These are phyloP conservation scores for Ceratosolen solmsi DNA, from an alignment of 1,140 invertebrate genomes.

Conservation along the genomic window DNA sequence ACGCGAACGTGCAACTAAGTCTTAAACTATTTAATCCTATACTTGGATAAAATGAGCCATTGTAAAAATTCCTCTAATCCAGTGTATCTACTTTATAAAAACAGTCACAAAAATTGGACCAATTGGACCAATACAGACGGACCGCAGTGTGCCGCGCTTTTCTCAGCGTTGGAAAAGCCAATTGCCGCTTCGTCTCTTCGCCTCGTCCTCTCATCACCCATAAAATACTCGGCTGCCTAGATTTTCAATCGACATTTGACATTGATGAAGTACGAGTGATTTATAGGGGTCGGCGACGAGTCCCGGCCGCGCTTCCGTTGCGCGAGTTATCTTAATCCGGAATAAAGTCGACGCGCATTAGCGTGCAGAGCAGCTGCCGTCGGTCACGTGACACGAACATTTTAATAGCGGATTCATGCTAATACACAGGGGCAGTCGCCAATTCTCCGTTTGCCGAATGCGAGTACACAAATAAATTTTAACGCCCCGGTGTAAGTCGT, in stretches of 20 bases:
- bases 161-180: neutral
- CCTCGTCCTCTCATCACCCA: too few species aligned
- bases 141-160: neutral
- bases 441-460: neutral
- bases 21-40: neutral
- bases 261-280: neutral
- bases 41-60: neutral
- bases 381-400: neutral
- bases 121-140: too few species aligned
- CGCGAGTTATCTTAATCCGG: slow-evolving; percentile 39
- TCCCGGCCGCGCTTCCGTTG: neutral
- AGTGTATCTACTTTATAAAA: too few species aligned
- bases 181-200: neutral
- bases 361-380: neutral
- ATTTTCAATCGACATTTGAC: neutral
- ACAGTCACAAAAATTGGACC: too few species aligned
- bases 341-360: slow-evolving; percentile 24
- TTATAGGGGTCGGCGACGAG: slow-evolving; percentile 10
- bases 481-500: neutral
- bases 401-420: slow-evolving; percentile 31
- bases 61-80: slow-evolving; percentile 1
- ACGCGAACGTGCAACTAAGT: too few species aligned
- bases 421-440: neutral
- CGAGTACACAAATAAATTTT: neutral
- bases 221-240: too few species aligned